phyloP scores from a whole-genome alignment of 2,797 vertebrate genomes.

The Philypnodon macrostomus region DNA sequence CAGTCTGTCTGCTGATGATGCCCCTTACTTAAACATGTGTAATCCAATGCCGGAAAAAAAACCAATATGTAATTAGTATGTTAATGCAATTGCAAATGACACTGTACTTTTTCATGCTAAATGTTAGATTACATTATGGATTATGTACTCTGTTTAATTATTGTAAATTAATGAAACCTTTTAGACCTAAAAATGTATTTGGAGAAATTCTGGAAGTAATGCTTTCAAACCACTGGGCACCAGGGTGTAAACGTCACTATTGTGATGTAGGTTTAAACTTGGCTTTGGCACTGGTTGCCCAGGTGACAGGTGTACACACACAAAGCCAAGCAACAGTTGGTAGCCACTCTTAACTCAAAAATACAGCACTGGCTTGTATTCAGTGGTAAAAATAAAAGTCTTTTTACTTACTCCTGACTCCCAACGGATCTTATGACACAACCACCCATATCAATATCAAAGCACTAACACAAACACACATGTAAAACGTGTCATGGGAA shows the following conservation, averaged over 20 bases:
- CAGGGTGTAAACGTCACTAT: constrained; percentile 17
- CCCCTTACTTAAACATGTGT: too few species aligned
- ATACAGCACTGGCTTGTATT: constrained; percentile 24
- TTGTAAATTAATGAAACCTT: neutral
- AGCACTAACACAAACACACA: constrained; percentile 6
- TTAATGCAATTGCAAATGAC: too few species aligned
- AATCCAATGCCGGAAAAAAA: too few species aligned
- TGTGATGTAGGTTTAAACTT: neutral
- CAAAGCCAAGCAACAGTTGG: constrained; percentile 22
- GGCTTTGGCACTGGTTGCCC: constrained; percentile 29
- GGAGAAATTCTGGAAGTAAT: constrained; percentile 28
- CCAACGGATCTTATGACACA: constrained; percentile 52
- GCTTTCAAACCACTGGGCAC: constrained; percentile 36
- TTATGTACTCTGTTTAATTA: too few species aligned
- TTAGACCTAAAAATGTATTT: neutral
- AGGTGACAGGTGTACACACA: constrained; percentile 26
- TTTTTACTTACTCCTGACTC: too few species aligned
- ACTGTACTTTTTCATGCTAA: too few species aligned
- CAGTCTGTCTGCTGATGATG: too few species aligned
- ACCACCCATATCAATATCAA: constrained; percentile 19
- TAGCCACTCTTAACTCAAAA: constrained; percentile 17
- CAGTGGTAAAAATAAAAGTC: too few species aligned
- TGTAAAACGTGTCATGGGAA: constrained; percentile 20
- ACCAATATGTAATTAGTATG: too few species aligned
- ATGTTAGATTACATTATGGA: too few species aligned